These are phyloP conservation scores for Hydroisotoma schaefferi DNA, from an alignment of 2,888 invertebrate genomes.

Conservation along the genomic window DNA sequence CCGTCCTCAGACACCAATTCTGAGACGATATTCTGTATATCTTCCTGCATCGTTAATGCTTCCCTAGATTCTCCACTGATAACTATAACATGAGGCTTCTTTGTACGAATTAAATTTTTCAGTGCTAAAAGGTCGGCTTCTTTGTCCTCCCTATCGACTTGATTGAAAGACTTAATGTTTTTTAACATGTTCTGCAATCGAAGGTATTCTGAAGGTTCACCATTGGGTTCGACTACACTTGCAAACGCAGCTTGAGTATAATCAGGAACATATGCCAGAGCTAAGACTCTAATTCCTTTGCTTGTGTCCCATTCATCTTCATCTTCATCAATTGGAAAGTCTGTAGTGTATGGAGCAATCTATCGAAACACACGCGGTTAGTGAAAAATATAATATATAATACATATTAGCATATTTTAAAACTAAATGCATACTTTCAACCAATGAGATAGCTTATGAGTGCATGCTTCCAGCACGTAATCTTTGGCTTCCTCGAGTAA, in stretches of 20 bases:
- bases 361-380: constrained; percentile 40
- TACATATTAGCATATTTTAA: neutral
- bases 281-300: constrained; percentile 79
- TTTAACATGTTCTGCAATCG: constrained; percentile 81
- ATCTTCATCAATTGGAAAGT: constrained; percentile 68
- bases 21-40: constrained; percentile 68
- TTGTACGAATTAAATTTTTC: constrained; percentile 76
- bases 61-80: constrained; percentile 88
- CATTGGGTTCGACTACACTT: constrained; percentile 80
- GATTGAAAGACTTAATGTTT: constrained; percentile 68
- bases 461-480: constrained; percentile 75
- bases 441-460: constrained; percentile 84
- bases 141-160: constrained; percentile 65
- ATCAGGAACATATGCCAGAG: constrained; percentile 82
- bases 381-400: neutral
- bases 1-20: constrained; percentile 78
- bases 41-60: constrained; percentile 74
- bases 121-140: constrained; percentile 66
- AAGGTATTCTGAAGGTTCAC: constrained; percentile 87
- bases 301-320: constrained; percentile 87
- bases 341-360: constrained; percentile 69
- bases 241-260: constrained; percentile 81
- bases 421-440: constrained; percentile 60
- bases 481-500: constrained; percentile 84
- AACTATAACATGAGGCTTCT: constrained; percentile 90